A percentile compares a stretch with the other conserved stretches of the same genome.
Evolutionary conservation across 2,797 vertebrate species (phyloP).

Genomic region (Orestias chungarensis): DNA sequence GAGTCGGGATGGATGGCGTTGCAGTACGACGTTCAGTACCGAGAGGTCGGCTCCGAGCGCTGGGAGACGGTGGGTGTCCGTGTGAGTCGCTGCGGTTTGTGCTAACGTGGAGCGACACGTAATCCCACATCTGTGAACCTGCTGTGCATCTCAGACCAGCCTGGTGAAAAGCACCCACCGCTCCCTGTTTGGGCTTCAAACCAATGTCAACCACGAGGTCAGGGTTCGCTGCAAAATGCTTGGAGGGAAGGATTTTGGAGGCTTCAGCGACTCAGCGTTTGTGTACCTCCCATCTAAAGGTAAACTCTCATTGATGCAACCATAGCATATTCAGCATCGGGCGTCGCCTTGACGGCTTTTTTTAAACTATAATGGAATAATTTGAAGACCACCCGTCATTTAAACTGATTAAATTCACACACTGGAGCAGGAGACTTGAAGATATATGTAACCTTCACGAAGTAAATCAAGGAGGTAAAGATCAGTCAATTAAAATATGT

Average conservation of each 20-base stretch:
- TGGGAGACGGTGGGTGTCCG: slow-evolving; percentile 72
- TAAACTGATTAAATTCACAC: too few species aligned
- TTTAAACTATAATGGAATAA: too few species aligned
- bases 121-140: slow-evolving; percentile 6
- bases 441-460: too few species aligned
- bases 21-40: slow-evolving; percentile 89
- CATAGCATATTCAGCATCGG: too few species aligned
- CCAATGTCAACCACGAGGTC: slow-evolving; percentile 86
- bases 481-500: too few species aligned
- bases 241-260: slow-evolving; percentile 82
- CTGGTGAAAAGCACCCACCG: slow-evolving; percentile 72
- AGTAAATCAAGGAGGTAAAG: too few species aligned
- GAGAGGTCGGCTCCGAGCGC: slow-evolving; percentile 50
- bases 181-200: slow-evolving; percentile 86
- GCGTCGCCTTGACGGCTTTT: too few species aligned
- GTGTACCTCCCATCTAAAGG: slow-evolving; percentile 76
- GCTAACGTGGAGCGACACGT: too few species aligned
- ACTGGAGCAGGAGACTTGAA: too few species aligned
- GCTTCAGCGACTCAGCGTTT: slow-evolving; percentile 86
- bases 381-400: too few species aligned
- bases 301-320: slow-evolving; percentile 44
- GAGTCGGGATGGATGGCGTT: slow-evolving; percentile 88
- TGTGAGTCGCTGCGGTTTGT: background rate
- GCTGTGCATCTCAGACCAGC: slow-evolving; percentile 73
- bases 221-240: slow-evolving; percentile 85